phyloP scores from a whole-genome alignment of 2,113 vertebrate genomes.

The Marmota monax region DNA sequence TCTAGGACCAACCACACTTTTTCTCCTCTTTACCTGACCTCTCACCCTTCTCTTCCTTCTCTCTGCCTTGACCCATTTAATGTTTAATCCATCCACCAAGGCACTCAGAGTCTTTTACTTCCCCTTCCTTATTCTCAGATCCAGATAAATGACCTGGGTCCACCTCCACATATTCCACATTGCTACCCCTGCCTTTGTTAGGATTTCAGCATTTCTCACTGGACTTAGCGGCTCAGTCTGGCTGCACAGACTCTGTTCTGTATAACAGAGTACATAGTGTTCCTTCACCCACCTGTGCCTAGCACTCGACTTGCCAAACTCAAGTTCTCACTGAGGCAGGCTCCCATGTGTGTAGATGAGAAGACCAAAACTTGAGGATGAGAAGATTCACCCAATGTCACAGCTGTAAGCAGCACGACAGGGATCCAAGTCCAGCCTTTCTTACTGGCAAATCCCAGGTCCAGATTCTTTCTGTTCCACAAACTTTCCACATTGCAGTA shows the following conservation, averaged over 20 bases:
- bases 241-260: not conserved
- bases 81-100: not conserved
- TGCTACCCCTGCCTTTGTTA: rapidly evolving
- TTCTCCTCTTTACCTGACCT: not conserved
- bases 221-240: not conserved
- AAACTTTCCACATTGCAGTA: rapidly evolving
- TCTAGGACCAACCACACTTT: not conserved
- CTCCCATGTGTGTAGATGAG: not conserved
- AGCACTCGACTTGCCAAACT: not conserved
- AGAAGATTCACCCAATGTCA: not conserved
- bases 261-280: not conserved
- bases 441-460: not conserved
- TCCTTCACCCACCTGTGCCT: not conserved
- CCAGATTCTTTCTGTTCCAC: not conserved
- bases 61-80: not conserved
- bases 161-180: not conserved
- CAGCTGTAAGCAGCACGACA: not conserved
- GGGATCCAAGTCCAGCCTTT: not conserved
- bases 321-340: not conserved
- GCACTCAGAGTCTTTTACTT: not conserved
- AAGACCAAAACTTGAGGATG: not conserved
- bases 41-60: not conserved
- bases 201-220: not conserved
- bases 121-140: not conserved
- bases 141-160: not conserved